Evolutionary conservation across 2,888 invertebrate species (phyloP).

Genomic region (Lamproptera curius): DNA sequence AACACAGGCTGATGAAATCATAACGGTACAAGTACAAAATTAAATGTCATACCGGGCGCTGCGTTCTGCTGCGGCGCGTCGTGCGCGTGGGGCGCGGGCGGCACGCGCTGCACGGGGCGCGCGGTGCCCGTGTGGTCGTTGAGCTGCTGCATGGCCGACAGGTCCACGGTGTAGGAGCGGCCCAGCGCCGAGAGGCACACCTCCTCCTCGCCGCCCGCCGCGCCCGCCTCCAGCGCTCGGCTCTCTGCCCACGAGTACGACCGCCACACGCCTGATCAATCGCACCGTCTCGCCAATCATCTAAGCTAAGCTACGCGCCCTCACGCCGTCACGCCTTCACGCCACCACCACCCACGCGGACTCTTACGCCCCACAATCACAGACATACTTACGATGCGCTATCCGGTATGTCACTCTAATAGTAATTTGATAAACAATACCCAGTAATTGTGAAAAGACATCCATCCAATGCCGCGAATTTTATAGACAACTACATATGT

Average conservation of each 20-base stretch:
- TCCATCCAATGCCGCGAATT: no score
- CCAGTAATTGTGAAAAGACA: no score
- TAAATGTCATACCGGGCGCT: constrained; percentile 22
- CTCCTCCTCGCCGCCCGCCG: constrained; percentile 96
- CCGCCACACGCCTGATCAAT: constrained; percentile 85
- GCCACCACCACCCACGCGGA: no score
- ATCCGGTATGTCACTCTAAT: no score
- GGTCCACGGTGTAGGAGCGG: constrained; percentile 96
- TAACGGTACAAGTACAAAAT: no score
- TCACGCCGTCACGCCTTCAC: no score
- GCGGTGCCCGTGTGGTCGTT: constrained; percentile 98
- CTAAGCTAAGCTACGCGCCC: constrained; percentile 10
- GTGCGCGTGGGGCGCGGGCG: constrained; percentile 57
- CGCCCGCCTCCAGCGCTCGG: constrained; percentile 96
- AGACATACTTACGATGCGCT: no score
- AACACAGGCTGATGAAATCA: no score
- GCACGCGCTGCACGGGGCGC: constrained; percentile 91
- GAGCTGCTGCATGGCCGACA: constrained; percentile 98
- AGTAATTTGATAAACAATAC: no score
- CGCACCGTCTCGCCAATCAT: constrained; percentile 10
- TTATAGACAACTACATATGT: no score
- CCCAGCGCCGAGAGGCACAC: constrained; percentile 95
- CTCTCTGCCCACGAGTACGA: constrained; percentile 96
- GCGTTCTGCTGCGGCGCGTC: constrained; percentile 24
- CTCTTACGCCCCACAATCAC: no score